These are phyloP conservation scores for Drosophila murphyi DNA, from an alignment of 1,140 invertebrate species.

Conservation along the genomic window DNA sequence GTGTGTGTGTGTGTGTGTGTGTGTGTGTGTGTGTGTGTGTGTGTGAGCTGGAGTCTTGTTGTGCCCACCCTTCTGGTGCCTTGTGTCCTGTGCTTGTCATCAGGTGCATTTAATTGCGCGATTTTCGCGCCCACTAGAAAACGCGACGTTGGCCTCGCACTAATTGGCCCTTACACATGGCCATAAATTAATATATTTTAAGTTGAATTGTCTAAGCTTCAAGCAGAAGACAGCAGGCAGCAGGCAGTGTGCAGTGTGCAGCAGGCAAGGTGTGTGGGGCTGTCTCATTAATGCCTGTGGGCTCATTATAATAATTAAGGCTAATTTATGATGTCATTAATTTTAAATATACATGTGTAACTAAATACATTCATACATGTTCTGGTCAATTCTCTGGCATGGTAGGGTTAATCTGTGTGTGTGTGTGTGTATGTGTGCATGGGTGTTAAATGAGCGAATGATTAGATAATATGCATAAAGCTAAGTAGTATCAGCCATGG, in stretches of 20 bases:
- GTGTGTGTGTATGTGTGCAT: constrained; percentile 7
- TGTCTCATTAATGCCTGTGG: constrained; percentile 69
- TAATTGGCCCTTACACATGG: constrained; percentile 74
- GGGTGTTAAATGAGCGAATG: constrained; percentile 43
- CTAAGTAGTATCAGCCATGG: too few species aligned
- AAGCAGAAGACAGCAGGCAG: constrained; percentile 9
- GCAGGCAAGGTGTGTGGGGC: neutral
- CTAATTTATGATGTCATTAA: constrained; percentile 81
- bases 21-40: neutral
- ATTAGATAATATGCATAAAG: constrained; percentile 23
- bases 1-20: neutral
- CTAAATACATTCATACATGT: constrained; percentile 7
- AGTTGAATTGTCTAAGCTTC: constrained; percentile 72
- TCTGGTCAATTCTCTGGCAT: constrained; percentile 30
- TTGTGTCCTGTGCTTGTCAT: constrained; percentile 48
- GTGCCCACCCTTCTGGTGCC: neutral
- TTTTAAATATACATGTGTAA: constrained; percentile 54
- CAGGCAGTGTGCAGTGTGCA: neutral
- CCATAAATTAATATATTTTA: constrained; percentile 79
- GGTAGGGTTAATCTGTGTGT: constrained; percentile 18
- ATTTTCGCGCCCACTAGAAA: constrained; percentile 67
- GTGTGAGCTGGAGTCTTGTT: neutral
- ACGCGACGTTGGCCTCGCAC: constrained; percentile 45
- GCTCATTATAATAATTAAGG: constrained; percentile 80
- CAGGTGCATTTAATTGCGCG: constrained; percentile 83